These are phyloP conservation scores for Carduelis carduelis DNA, from an alignment of 2,797 vertebrate genomes.

Conservation along the genomic window DNA sequence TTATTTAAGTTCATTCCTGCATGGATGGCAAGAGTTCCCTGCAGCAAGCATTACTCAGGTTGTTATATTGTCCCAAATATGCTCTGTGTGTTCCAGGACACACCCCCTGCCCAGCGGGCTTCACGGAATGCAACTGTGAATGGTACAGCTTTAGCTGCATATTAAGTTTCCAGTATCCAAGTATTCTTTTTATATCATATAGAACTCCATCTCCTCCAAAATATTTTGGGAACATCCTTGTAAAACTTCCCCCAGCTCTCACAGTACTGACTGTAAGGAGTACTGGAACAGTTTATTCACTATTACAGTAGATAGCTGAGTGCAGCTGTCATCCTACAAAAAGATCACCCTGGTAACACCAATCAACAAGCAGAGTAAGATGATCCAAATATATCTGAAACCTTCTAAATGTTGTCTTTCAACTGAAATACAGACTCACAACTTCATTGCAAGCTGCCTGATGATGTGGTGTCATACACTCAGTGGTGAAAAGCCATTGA, in stretches of 20 bases:
- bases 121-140: not conserved
- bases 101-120: not conserved
- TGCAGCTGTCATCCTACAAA: slow-evolving; percentile 60
- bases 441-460: not conserved
- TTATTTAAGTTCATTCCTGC: not conserved
- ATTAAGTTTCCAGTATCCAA: slow-evolving; percentile 32
- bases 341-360: slow-evolving; percentile 43
- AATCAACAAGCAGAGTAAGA: slow-evolving; percentile 59
- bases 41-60: not conserved
- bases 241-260: slow-evolving; percentile 18
- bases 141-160: not conserved
- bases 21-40: not conserved
- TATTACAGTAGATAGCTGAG: slow-evolving; percentile 17
- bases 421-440: not conserved
- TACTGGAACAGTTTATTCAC: slow-evolving; percentile 12
- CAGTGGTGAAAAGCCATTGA: not conserved
- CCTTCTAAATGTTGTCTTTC: slow-evolving; percentile 23
- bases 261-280: slow-evolving; percentile 14
- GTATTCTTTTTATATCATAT: slow-evolving; percentile 13
- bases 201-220: slow-evolving; percentile 14
- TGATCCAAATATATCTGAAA: slow-evolving; percentile 40
- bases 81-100: not conserved
- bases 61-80: not conserved
- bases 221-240: slow-evolving; percentile 54
- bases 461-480: not conserved